phyloP scores from a whole-genome alignment of 2,888 invertebrate genomes.

The Lordiphosa fenestrarum region DNA sequence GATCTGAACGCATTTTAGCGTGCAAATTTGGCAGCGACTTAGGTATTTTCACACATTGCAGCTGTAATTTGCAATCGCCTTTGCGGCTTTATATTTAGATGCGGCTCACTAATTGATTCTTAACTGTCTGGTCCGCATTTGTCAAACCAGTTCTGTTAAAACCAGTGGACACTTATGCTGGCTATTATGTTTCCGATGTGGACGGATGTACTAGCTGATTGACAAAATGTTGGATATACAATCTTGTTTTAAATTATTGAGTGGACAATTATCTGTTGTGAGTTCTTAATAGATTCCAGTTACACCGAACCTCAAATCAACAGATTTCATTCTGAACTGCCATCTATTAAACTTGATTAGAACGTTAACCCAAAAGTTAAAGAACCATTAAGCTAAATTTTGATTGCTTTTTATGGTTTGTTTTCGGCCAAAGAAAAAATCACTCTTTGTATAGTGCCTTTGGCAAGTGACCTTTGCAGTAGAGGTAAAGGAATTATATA shows the following conservation, averaged over 20 bases:
- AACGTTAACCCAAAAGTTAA: too few relatives aligned
- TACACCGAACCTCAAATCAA: too few relatives aligned
- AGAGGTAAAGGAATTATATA: too few relatives aligned
- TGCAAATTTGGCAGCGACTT: slow-evolving; percentile 37
- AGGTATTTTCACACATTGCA: slow-evolving; percentile 50
- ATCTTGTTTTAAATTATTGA: not conserved
- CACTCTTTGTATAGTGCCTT: too few relatives aligned
- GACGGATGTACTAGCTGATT: slow-evolving; percentile 18
- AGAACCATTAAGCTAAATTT: too few relatives aligned
- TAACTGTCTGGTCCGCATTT: slow-evolving; percentile 39
- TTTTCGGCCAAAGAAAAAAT: too few relatives aligned
- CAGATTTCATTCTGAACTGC: too few relatives aligned
- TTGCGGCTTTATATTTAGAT: slow-evolving; percentile 40
- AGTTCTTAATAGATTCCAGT: too few relatives aligned
- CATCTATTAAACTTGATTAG: too few relatives aligned
- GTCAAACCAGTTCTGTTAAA: slow-evolving; percentile 33
- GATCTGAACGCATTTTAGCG: slow-evolving; percentile 13
- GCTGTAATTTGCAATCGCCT: slow-evolving; percentile 54
- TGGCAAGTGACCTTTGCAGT: too few relatives aligned
- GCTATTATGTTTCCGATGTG: slow-evolving; percentile 17
- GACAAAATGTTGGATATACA: not conserved
- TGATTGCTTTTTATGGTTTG: too few relatives aligned
- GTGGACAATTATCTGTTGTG: too few relatives aligned
- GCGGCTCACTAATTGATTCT: slow-evolving; percentile 66
- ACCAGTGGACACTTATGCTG: slow-evolving; percentile 14